A percentile compares a stretch with the other conserved stretches of the same genome.
Conservation (phyloP, 2,888 invertebrate genomes). For the Alcis repandata region DNA sequence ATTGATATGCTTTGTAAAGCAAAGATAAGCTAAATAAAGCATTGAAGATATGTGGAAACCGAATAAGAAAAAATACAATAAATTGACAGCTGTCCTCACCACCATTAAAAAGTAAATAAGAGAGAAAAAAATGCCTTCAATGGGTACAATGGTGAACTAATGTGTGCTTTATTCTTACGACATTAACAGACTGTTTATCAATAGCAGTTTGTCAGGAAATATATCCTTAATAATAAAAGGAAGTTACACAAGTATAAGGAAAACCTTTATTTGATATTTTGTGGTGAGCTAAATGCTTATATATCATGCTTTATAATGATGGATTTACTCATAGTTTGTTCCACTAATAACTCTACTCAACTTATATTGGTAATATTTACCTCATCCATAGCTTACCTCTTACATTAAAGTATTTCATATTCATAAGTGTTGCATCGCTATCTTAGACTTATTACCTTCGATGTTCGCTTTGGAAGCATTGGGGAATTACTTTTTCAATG, state of each 20-base stretch:
- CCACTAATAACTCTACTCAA: constrained; percentile 30
- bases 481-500: constrained; percentile 62
- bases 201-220: not conserved
- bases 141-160: not conserved
- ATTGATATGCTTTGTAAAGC: not conserved
- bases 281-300: constrained; percentile 22
- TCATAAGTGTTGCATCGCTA: constrained; percentile 53
- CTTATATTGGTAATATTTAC: constrained; percentile 35
- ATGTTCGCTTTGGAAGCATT: constrained; percentile 64
- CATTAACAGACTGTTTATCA: not conserved
- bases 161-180: not conserved
- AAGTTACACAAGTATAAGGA: not conserved
- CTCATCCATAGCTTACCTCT: constrained; percentile 40
- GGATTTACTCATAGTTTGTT: constrained; percentile 15
- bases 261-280: not conserved
- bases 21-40: not conserved
- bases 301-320: constrained; percentile 34
- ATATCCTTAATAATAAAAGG: not conserved
- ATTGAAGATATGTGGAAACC: not conserved
- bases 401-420: constrained; percentile 26
- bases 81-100: not conserved
- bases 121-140: not conserved
- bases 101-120: not conserved
- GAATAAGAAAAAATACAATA: not conserved
- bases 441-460: constrained; percentile 57